Percentiles rank a stretch among this genome's conserved stretches.
These are phyloP conservation scores for Eptesicus fuscus DNA, from an alignment of 2,113 vertebrate species.

Conservation along the genomic window DNA sequence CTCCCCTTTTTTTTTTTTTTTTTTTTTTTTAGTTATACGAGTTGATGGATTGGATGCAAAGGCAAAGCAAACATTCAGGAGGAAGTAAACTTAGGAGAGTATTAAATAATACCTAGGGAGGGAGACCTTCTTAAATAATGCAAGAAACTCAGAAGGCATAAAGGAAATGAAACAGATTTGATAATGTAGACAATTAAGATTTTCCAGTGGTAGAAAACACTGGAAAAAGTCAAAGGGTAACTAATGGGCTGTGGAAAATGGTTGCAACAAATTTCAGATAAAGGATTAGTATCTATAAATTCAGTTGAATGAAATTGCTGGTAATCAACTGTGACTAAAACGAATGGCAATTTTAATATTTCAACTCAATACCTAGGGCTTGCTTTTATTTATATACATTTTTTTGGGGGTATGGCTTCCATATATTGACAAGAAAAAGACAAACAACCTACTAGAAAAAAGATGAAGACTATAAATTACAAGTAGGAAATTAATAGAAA, in stretches of 20 bases:
- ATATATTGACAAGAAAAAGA: not conserved
- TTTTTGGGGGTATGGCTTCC: not conserved
- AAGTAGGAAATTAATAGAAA: conserved; percentile 3
- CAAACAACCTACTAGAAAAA: not conserved
- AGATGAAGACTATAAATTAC: not conserved
- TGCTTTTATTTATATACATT: not conserved
- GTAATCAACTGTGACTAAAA: not conserved
- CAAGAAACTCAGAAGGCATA: conserved; percentile 7
- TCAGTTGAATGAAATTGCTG: not conserved
- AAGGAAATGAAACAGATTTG: conserved; percentile 33
- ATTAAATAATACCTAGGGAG: not conserved
- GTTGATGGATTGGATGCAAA: not conserved
- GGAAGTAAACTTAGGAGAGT: not conserved
- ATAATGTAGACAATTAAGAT: conserved; percentile 4
- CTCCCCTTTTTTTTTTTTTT: no score
- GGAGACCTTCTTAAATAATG: not conserved
- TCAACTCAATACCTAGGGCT: not conserved
- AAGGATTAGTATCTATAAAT: not conserved
- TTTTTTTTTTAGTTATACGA: not conserved
- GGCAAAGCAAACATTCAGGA: not conserved
- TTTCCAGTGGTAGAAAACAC: not conserved
- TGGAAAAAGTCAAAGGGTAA: conserved; percentile 13
- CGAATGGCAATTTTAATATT: conserved; percentile 18
- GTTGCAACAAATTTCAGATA: not conserved
- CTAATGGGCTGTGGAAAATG: conserved; percentile 10